These are phyloP conservation scores for Diceros bicornis DNA, from an alignment of 2,797 vertebrate genomes.

Conservation along the genomic window DNA sequence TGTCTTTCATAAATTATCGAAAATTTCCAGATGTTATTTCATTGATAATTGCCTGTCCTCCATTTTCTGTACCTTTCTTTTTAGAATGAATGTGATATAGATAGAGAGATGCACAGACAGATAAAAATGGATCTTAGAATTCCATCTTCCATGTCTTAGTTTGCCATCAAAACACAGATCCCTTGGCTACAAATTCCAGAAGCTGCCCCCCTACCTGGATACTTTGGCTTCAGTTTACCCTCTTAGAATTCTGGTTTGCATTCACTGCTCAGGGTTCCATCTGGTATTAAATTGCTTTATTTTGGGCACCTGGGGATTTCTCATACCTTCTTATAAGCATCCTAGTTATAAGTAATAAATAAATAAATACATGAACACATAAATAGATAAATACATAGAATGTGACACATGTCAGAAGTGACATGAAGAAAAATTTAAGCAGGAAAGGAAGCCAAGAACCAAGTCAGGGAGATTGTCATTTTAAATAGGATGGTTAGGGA, in stretches of 20 bases:
- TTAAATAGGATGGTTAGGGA: background rate
- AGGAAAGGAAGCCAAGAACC: accelerated
- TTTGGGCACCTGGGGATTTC: background rate
- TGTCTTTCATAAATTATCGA: conserved; percentile 40
- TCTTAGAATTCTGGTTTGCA: background rate
- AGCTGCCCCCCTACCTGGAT: too few relatives aligned
- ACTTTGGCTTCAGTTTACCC: background rate
- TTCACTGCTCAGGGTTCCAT: background rate
- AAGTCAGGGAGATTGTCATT: background rate
- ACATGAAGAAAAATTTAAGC: background rate
- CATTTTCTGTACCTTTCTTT: conserved; percentile 6
- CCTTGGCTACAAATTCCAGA: background rate
- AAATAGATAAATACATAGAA: background rate
- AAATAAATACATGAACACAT: background rate
- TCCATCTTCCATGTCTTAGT: background rate
- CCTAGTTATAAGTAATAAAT: background rate
- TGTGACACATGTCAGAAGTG: background rate
- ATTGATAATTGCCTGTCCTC: background rate
- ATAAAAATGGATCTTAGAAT: background rate
- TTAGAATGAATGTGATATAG: background rate
- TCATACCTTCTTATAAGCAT: background rate
- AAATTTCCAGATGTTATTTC: conserved; percentile 1
- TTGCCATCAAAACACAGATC: conserved; percentile 25
- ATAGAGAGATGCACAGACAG: background rate
- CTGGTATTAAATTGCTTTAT: background rate